Conservation (phyloP, 1,140 invertebrate species). For the Magallana gigas region DNA sequence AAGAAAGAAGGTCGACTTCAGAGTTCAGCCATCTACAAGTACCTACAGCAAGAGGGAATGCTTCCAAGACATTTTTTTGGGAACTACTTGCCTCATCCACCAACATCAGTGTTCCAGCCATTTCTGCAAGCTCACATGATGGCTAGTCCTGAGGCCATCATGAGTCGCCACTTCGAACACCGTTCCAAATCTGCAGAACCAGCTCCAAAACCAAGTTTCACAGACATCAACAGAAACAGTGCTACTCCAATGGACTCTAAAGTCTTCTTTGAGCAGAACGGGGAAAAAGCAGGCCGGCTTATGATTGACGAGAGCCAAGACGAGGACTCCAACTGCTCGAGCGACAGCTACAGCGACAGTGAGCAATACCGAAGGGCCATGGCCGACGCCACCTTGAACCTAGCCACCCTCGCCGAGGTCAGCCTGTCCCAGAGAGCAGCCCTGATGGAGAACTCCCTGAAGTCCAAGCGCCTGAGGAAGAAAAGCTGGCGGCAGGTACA, state of each 20-base stretch:
- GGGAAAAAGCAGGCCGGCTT: conserved; percentile 50
- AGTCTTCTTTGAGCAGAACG: conserved; percentile 49
- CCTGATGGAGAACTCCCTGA: conserved; percentile 48
- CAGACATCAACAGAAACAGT: not conserved
- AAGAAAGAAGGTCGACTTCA: conserved; percentile 62
- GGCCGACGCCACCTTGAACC: conserved; percentile 63
- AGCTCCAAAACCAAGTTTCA: conserved; percentile 2
- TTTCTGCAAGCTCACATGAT: not conserved
- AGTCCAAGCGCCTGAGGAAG: conserved; percentile 70
- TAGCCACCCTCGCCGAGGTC: conserved; percentile 73
- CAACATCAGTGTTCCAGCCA: conserved; percentile 41
- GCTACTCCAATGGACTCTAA: conserved; percentile 4
- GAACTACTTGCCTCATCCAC: conserved; percentile 43
- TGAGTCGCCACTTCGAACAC: conserved; percentile 32
- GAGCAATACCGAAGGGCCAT: conserved; percentile 43
- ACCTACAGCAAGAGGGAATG: conserved; percentile 73
- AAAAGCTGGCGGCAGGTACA: conserved; percentile 77
- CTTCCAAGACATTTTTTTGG: conserved; percentile 55
- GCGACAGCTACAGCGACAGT: conserved; percentile 38
- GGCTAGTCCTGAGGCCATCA: not conserved
- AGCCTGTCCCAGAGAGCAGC: conserved; percentile 62
- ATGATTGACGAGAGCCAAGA: conserved; percentile 64
- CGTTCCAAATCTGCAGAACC: conserved; percentile 30
- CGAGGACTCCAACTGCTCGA: conserved; percentile 35
- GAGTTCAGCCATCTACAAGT: conserved; percentile 75